Base-by-base conservation (phyloP, 2,113 vertebrate species). In the Podarcis raffonei region DNA sequence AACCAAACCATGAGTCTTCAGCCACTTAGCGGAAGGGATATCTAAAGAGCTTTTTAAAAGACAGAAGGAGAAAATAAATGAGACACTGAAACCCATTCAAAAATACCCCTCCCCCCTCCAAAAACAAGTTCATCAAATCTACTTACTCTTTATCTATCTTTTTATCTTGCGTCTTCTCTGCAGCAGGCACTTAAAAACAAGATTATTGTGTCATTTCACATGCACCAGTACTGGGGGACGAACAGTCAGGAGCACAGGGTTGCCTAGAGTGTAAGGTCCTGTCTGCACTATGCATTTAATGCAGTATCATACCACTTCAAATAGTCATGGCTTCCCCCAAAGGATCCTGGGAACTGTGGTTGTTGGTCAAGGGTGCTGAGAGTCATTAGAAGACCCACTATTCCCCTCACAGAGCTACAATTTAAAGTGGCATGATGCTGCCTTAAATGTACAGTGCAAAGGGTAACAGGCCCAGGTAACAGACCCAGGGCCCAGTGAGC, bases 1-100 rank as follows among this genome's bases (percentile, higher is more conserved):
- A 66, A 91, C 93, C 90, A 98, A 95, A 72, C 97, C 94, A 12
- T 97, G 95, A 27, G 69, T 96, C 91, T 95, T 96, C 27, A 98
- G 95, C 98, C 98, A 98, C 69, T 88, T 39, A 90, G 92, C 93
- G 0, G 97, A 97, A 89, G 97, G 94, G 0, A 78, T 85, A 81
- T 92, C 96, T 77, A 94, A 87, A 91, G 89, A 94, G 92, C 97
- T 98, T 89, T 72, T 91, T 93, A 91, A 86, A 91, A 81, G 37
- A 88, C 5, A 89, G 3, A 74, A 4, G 90, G 68, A 93, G 20
- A 23, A 32, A 89, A 0, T 39, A 4, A 53, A 23, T 74, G 69
- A 74, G 71, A 39, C 42, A 81, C 16, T 11, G 16, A 90, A 92
- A 89, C 8, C 66, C 1, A 79, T 78, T 72, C 87, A 25, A 83